Evolutionary conservation across 2,888 invertebrate species (phyloP).

Genomic region (Nomada ferruginata): DNA sequence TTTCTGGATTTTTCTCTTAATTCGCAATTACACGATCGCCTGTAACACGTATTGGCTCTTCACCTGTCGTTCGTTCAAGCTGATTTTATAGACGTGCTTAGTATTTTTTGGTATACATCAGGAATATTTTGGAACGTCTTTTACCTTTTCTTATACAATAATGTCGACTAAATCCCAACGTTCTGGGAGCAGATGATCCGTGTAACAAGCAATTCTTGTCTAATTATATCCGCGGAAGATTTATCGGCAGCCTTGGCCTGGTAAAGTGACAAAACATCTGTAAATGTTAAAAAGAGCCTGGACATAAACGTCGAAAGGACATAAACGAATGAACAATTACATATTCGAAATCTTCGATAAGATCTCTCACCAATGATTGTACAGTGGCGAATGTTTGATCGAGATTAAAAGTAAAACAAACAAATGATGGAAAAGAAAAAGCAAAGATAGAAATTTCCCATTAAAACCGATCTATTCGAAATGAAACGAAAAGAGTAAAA

Average conservation of each 20-base stretch:
- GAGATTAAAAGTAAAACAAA: background rate
- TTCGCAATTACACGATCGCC: no score
- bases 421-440: no score
- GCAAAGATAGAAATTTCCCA: no score
- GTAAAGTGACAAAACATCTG: conserved; percentile 18
- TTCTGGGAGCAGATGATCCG: conserved; percentile 21
- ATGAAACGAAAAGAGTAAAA: no score
- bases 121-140: background rate
- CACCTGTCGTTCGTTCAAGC: no score
- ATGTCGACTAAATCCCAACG: background rate
- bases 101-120: background rate
- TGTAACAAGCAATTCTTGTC: conserved; percentile 25
- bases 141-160: background rate
- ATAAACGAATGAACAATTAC: conserved; percentile 43
- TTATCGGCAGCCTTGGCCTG: conserved; percentile 42
- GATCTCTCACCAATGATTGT: background rate
- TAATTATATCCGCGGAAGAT: conserved; percentile 35
- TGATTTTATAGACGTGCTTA: no score
- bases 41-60: no score
- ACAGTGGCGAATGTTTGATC: background rate
- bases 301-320: conserved; percentile 33
- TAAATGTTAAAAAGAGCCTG: conserved; percentile 29
- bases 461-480: no score
- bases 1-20: no score
- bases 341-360: conserved; percentile 26